Evolutionary conservation across 2,113 vertebrate genomes (phyloP).

Genomic region (Cynoglossus semilaevis): DNA sequence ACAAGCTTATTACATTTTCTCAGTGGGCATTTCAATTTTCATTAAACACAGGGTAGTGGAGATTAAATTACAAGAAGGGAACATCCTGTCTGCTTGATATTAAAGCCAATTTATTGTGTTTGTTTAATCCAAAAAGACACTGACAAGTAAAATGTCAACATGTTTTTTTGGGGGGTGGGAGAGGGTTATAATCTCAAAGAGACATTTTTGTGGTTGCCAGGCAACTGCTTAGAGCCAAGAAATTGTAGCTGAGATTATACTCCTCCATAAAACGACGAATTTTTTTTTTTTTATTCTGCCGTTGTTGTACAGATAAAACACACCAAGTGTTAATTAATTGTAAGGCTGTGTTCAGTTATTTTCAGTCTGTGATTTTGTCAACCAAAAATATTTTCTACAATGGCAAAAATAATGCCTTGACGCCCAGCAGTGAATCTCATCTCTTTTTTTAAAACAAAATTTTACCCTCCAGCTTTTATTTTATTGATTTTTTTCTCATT

Average conservation of each 20-base stretch:
- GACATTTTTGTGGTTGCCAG: constrained; percentile 31
- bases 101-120: constrained; percentile 4
- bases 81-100: neutral
- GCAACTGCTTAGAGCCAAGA: constrained; percentile 35
- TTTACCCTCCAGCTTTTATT: neutral
- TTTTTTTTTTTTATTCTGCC: neutral
- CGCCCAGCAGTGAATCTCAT: neutral
- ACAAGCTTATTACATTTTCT: neutral
- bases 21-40: no score
- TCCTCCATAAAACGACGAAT: neutral
- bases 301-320: constrained; percentile 4
- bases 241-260: constrained; percentile 5
- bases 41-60: neutral
- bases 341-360: neutral
- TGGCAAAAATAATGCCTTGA: neutral
- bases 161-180: neutral
- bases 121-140: neutral
- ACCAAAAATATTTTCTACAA: neutral
- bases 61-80: neutral
- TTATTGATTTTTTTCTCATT: neutral
- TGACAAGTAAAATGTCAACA: neutral
- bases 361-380: neutral
- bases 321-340: neutral
- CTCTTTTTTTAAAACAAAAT: constrained; percentile 6
- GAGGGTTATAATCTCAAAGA: constrained; percentile 6